Base-by-base conservation (phyloP, 2,888 invertebrate genomes). In the Teinopalpus imperialis region DNA sequence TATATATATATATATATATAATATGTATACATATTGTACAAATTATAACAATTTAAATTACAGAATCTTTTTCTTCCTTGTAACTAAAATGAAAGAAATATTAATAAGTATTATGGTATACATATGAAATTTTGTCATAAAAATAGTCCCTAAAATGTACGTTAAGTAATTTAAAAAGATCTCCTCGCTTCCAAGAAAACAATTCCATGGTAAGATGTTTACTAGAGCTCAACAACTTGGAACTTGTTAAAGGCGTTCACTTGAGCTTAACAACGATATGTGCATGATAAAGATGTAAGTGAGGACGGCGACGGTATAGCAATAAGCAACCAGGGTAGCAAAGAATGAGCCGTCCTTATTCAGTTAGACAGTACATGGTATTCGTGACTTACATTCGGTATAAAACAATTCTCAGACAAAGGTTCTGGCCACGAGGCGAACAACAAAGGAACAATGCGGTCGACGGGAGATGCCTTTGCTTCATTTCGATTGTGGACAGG, bases 351-450 rank as follows among this genome's bases (percentile, higher is more conserved):
- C 61, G 64, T 70, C 72, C 79, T 75, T 79, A 83, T 83, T 81
- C 80, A 80, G 78, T 76, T 76, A 76, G 76, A 75, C 71, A 61
- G 72, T 80, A 87, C 85, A 87, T 64, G 77, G 70, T 71, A 80
- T 85, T 88, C 88, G 88, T 88, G 88, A 87, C 88, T 87, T 81
- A 87, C 81, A 86, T 86, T 82, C 81, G 63, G 81, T 82, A 82
- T 81, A 82, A 85, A 86, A 87, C 87, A 86, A 85, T 86, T 77
- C 83, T 79, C 74, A 79, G 80, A 87, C 87, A 87, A 86, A 86
- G 82, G 81, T 76, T 72, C 73, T 74, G 79, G 77, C 77, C 86
- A 85, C 81, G 76, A 72, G n/a, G 71, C 69, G 63, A 62, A 67
- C 67, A 74, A 88, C 83, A 83, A 85, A 82, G 81, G 81, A 81